phyloP scores from a whole-genome alignment of 2,113 vertebrate species.

The Ammospiza caudacuta region DNA sequence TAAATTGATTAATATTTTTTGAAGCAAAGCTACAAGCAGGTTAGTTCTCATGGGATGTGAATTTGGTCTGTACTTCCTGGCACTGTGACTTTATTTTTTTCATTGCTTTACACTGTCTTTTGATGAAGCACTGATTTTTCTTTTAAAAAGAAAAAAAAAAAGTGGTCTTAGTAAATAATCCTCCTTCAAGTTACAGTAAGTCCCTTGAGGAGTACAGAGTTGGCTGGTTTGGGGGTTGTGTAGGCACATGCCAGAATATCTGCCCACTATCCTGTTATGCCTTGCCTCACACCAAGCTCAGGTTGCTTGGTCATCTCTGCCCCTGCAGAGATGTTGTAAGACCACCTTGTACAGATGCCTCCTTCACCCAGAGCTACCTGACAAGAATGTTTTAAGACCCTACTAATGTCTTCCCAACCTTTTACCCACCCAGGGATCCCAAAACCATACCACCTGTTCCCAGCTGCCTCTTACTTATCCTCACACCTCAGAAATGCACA shows the following conservation, averaged over 20 bases:
- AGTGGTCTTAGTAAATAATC: neutral
- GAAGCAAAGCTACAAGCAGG: neutral
- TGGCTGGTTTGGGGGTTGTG: neutral
- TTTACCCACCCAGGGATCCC: neutral
- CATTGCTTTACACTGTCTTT: neutral
- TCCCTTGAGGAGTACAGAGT: neutral
- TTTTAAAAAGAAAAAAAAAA: neutral
- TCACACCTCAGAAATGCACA: neutral
- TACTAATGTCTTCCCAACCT: neutral
- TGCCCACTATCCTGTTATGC: neutral
- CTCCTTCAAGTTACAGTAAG: neutral
- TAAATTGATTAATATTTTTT: slow-evolving; percentile 40
- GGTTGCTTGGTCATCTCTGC: neutral
- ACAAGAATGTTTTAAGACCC: neutral
- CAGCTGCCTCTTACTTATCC: neutral
- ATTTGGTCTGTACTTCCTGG: slow-evolving; percentile 23
- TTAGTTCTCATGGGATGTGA: slow-evolving; percentile 39
- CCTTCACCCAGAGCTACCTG: neutral
- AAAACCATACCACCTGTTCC: neutral
- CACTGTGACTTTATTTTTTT: neutral
- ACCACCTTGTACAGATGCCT: neutral
- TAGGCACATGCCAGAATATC: neutral
- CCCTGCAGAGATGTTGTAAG: neutral
- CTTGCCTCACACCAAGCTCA: neutral
- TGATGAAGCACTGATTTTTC: neutral